Evolutionary conservation across 1,140 invertebrate genomes (phyloP).

Genomic region (Nephotettix cincticeps): DNA sequence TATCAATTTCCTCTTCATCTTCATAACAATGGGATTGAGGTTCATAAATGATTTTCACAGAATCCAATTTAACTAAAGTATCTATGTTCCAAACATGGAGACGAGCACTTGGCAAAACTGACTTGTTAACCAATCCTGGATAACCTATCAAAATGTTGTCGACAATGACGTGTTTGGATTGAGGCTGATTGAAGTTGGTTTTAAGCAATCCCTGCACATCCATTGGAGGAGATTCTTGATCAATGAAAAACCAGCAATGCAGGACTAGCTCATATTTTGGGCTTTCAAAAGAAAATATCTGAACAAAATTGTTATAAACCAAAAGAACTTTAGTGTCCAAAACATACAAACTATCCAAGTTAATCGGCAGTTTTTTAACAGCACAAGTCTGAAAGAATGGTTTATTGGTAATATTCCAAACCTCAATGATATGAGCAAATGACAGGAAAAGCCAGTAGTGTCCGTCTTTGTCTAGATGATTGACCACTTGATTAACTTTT

Average conservation of each 20-base stretch:
- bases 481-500: not conserved
- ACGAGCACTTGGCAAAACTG: not conserved
- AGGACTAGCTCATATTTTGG: not conserved
- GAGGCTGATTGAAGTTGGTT: not conserved
- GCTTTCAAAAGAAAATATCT: not conserved
- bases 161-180: not conserved
- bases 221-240: not conserved
- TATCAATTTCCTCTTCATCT: not conserved
- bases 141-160: not conserved
- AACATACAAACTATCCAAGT: not conserved
- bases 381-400: not conserved
- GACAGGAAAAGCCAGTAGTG: constrained; percentile 1
- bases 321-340: not conserved
- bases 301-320: not conserved
- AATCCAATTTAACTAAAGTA: not conserved
- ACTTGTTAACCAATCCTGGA: not conserved
- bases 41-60: not conserved
- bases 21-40: not conserved
- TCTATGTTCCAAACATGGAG: not conserved
- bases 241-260: not conserved
- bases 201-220: not conserved
- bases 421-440: not conserved
- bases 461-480: not conserved
- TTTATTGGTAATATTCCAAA: constrained; percentile 14
- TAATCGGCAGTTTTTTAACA: not conserved